Conservation (phyloP, 2,888 invertebrate species). For the Sarcophaga subvicina region DNA sequence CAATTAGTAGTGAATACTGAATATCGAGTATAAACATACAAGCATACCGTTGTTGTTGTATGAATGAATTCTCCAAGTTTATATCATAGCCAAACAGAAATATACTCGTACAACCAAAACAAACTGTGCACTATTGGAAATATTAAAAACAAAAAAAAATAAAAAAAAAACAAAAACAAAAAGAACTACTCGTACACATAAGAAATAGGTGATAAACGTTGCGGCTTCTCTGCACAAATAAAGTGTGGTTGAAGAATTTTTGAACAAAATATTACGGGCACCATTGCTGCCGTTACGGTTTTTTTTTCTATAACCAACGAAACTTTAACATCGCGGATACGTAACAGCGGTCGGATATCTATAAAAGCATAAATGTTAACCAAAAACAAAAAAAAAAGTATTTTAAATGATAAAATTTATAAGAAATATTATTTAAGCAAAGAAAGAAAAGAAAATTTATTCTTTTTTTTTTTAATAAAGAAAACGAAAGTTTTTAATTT, state of each 20-base stretch:
- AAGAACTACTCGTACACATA: background rate
- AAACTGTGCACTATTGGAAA: conserved; percentile 59
- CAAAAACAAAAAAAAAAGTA: conserved; percentile 3
- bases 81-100: conserved; percentile 32
- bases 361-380: conserved; percentile 24
- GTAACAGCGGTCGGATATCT: conserved; percentile 42
- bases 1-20: conserved; percentile 44
- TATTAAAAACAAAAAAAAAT: conserved; percentile 13
- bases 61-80: conserved; percentile 16
- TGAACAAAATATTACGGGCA: background rate
- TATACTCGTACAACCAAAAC: conserved; percentile 33
- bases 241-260: conserved; percentile 64
- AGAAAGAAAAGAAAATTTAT: background rate
- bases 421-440: conserved; percentile 3
- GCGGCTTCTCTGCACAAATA: conserved; percentile 71
- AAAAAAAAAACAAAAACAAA: conserved; percentile 35
- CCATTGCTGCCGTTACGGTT: conserved; percentile 37
- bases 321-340: conserved; percentile 48
- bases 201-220: conserved; percentile 71
- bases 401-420: conserved; percentile 3
- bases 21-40: conserved; percentile 43
- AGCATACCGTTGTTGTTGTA: background rate
- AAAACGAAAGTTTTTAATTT: background rate
- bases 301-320: conserved; percentile 57
- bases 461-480: background rate